Evolutionary conservation across 2,797 vertebrate genomes (phyloP), one percentile per base, ranked within the genome.

Genomic region (Avahi laniger): DNA sequence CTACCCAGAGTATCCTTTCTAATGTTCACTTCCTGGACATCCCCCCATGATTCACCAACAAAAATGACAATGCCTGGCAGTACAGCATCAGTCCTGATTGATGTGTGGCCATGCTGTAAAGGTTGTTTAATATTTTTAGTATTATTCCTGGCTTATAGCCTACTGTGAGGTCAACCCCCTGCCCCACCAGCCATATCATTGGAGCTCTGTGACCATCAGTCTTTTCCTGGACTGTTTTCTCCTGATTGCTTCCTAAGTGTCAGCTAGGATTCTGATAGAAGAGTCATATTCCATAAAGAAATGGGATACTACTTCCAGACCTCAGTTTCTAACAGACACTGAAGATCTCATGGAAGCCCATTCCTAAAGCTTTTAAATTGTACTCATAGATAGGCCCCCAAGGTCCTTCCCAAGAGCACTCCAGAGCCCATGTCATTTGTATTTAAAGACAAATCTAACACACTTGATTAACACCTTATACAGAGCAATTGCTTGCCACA

Each of bases 111-210:
- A 50, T 73, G 30, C 61, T 94, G 0, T 75, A 69, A 92, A 22
- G 18, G 48, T 83, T 89, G 50, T 70, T 86, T 78, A 95, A 54
- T 81, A 89, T 82, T 91, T 93, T 52, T 8, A 87, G 61, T 91
- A 50, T 69, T 9, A 72, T 79, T 13, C 8, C 22, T 94, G 35
- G 41, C 48, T 93, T 26, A 61, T 52, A 84, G 30, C 12, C 30
- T 84, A 15, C 73, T 38, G 46, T 75, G 57, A 90, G 26, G 13
- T 83, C 75, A 80, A 20, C 8, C 26, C n/a, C 41, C 41, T 82
- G 17, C n/a, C 11, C n/a, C 35, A 67, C 43, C 7, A 84, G 12
- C 14, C 28, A 69, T 63, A 76, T 33, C 35, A 75, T 18, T 84
- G 48, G 28, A 41, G 6, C n/a, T 92, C 28, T 87, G n/a, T 67